Percentiles rank a stretch among this genome's conserved stretches.
Evolutionary conservation across 2,888 invertebrate species (phyloP).

Genomic region (Cheilosia variabilis): DNA sequence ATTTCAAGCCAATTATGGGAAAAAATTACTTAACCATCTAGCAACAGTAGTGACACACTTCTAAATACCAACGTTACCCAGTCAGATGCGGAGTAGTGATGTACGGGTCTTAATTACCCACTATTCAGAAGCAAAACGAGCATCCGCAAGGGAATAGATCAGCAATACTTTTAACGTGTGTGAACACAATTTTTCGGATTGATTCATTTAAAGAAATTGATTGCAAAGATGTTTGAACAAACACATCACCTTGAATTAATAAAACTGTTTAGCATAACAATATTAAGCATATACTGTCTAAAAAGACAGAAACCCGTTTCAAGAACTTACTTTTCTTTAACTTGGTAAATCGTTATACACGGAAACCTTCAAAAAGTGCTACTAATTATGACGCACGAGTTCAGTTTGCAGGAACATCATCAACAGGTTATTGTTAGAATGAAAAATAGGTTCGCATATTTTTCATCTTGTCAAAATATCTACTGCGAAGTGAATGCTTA

Average conservation of each 20-base stretch:
- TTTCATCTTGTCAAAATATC: too few relatives aligned
- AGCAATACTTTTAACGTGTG: neutral
- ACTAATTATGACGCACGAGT: constrained; percentile 15
- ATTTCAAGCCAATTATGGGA: neutral
- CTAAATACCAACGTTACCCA: neutral
- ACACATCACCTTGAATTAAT: constrained; percentile 20
- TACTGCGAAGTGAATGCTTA: too few relatives aligned
- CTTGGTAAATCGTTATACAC: neutral
- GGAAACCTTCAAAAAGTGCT: constrained; percentile 13
- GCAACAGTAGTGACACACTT: constrained; percentile 2
- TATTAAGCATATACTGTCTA: neutral
- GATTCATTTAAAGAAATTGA: neutral
- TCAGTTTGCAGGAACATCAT: neutral
- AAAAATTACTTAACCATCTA: too few relatives aligned
- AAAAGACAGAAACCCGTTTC: constrained; percentile 13
- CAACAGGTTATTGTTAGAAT: constrained; percentile 3
- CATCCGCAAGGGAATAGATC: neutral
- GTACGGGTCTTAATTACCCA: too few relatives aligned
- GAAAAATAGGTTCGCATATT: neutral
- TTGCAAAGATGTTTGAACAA: neutral
- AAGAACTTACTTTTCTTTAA: neutral
- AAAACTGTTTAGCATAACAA: constrained; percentile 48
- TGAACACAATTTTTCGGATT: neutral
- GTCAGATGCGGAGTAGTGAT: neutral
- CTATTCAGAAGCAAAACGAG: too few relatives aligned